A percentile compares a stretch with the other conserved stretches of the same genome.
Evolutionary conservation across 1,140 invertebrate species (phyloP).

Genomic region (Cheumatopsyche charites): DNA sequence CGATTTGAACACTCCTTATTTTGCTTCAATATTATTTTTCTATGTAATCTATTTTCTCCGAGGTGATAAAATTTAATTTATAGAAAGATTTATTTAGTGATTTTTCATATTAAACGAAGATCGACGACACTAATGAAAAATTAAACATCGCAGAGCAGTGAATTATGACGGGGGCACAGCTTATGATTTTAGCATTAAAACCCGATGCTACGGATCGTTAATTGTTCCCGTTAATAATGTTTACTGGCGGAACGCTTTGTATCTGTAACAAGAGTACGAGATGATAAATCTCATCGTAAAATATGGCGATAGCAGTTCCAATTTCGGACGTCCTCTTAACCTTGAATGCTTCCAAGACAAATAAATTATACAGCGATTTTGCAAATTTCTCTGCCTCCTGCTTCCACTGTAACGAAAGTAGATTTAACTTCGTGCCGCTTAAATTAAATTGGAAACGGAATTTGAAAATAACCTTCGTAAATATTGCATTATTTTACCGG

Average conservation of each 20-base stretch:
- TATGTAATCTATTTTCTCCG: too few relatives aligned
- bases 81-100: too few relatives aligned
- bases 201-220: slow-evolving; percentile 23
- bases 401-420: too few relatives aligned
- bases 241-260: slow-evolving; percentile 14
- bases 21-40: too few relatives aligned
- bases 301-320: slow-evolving; percentile 23
- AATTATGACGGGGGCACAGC: neutral
- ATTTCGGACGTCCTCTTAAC: slow-evolving; percentile 10
- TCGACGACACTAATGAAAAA: slow-evolving; percentile 15
- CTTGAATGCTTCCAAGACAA: neutral
- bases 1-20: too few relatives aligned
- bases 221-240: slow-evolving; percentile 17
- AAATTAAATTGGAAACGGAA: too few relatives aligned
- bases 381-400: too few relatives aligned
- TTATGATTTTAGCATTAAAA: slow-evolving; percentile 19
- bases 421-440: too few relatives aligned
- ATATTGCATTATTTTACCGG: too few relatives aligned
- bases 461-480: too few relatives aligned
- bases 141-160: neutral
- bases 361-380: slow-evolving; percentile 16
- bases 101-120: too few relatives aligned
- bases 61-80: too few relatives aligned
- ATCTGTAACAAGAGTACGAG: neutral
- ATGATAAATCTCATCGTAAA: slow-evolving; percentile 24